Base-by-base conservation (phyloP, 2,888 invertebrate genomes). In the Hyles lineata region DNA sequence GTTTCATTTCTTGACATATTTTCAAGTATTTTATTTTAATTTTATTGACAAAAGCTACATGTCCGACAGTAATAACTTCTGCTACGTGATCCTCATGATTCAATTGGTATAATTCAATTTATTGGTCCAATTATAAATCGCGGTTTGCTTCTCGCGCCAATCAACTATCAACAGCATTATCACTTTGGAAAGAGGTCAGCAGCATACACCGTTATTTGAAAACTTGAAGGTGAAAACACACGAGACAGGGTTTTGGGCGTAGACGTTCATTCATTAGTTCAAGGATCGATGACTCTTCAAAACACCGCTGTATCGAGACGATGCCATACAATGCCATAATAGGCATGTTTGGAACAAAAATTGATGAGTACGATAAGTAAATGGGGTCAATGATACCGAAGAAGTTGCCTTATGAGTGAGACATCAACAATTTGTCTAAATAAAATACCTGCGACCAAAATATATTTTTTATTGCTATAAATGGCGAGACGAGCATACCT, bases 171-270 rank as follows among this genome's bases (percentile, higher is more conserved):
- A 84, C 85, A 85, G 87, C 85, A 89, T 91, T 92, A 92, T 89
- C 92, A 90, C 91, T 83, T 86, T 77, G 81, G 79, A 90, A 90
- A 81, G 87, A 87, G 90, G 90, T 84, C 90, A 88, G 81, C 76
- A 82, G 80, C 79, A 79, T 78, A 77, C 85, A 89, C 92, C 90
- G 91, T 91, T 92, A 91, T 76, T 70, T 61, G 70, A 61, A 85
- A 87, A 87, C 87, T 82, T 81, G 81, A 83, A 78, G 79, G 77
- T 78, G 83, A 77, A 86, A 86, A 88, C 85, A 87, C 81, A 87
- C 85, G 84, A 25, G 58, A 9, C 55, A 15, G 32, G 11, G n/a
- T 55, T 55, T 25, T 23, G 29, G 55, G 11, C 70, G 70, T 55
- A 8, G 43, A 67, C 67, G 67, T 35, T 23, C 43, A 67, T 67